These are phyloP conservation scores for Nymphalis polychloros DNA, from an alignment of 2,888 invertebrate genomes.

Conservation along the genomic window DNA sequence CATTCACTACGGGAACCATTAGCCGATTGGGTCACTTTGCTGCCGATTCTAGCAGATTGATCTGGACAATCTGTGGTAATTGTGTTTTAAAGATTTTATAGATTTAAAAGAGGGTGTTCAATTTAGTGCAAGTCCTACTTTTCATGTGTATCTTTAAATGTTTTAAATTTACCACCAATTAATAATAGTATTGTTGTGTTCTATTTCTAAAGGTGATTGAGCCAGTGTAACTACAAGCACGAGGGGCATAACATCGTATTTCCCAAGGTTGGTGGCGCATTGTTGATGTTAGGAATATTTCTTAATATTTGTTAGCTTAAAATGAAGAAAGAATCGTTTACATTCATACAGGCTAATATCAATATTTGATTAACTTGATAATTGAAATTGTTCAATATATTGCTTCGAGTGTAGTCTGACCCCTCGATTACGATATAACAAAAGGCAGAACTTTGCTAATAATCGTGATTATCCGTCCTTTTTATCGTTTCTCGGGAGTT, in stretches of 20 bases:
- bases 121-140: too few species aligned
- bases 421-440: conserved; percentile 40
- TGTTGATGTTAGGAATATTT: too few species aligned
- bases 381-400: conserved; percentile 8
- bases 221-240: too few species aligned
- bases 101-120: background rate
- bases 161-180: too few species aligned
- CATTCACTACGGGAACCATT: conserved; percentile 37
- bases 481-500: conserved; percentile 40
- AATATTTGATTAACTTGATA: conserved; percentile 1
- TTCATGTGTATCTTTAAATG: too few species aligned
- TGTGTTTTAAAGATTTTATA: background rate
- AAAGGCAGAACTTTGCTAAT: conserved; percentile 45
- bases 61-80: conserved; percentile 12
- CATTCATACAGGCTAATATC: background rate
- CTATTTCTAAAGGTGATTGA: too few species aligned
- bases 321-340: background rate
- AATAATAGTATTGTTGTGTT: too few species aligned
- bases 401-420: background rate
- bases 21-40: conserved; percentile 40
- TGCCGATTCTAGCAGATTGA: conserved; percentile 23
- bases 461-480: conserved; percentile 45
- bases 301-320: too few species aligned
- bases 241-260: too few species aligned
- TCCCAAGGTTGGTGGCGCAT: too few species aligned